Conservation (phyloP, 2,888 invertebrate species). For the Kryphioiulus occultus region DNA sequence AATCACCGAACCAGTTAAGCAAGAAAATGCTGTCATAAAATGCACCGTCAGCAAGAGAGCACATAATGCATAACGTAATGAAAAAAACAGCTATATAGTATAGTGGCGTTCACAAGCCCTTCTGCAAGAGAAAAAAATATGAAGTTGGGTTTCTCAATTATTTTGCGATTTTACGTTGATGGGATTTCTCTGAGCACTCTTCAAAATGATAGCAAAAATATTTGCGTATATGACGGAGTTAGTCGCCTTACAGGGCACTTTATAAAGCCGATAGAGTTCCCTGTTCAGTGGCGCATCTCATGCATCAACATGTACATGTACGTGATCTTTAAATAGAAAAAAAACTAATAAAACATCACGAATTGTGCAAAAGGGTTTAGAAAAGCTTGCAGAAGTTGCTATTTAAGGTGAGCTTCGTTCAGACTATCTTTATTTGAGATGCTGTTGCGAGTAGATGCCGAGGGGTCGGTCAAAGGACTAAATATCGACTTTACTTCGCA, state of each 20-base stretch:
- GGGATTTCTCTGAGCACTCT: background rate
- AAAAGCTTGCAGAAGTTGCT: background rate
- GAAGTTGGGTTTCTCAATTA: background rate
- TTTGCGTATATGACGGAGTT: background rate
- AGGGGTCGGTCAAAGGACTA: background rate
- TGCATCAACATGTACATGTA: no score
- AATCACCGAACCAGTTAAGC: conserved; percentile 1
- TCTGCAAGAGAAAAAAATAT: background rate
- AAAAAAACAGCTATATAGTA: background rate
- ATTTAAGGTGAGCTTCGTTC: background rate
- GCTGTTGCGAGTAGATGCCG: background rate
- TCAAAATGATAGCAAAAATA: background rate
- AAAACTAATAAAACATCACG: background rate
- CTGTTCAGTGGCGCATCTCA: background rate
- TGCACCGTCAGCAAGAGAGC: conserved; percentile 10
- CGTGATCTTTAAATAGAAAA: background rate
- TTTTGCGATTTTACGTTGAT: conserved; percentile 9
- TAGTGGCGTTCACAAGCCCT: background rate
- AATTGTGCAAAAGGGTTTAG: background rate
- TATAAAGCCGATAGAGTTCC: background rate
- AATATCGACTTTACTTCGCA: background rate
- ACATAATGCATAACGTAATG: background rate
- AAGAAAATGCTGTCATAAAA: conserved; percentile 8
- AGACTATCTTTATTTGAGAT: background rate
- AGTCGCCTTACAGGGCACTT: background rate